A percentile compares a stretch with the other conserved stretches of the same genome.
Conservation (phyloP, 2,888 invertebrate species). For the Eupithecia subumbrata region DNA sequence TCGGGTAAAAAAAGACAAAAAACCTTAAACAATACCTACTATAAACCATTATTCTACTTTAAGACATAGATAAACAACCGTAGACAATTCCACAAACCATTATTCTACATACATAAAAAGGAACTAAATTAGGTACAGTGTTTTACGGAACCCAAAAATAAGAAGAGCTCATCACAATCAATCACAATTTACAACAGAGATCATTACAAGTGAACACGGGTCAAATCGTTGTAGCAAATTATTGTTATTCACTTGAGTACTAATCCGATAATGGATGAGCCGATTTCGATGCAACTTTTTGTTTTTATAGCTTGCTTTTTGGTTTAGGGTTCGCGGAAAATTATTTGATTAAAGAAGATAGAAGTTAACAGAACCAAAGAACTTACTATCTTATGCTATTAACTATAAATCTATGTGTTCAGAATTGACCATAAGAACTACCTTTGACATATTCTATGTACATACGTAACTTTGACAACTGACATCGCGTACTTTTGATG, state of each 20-base stretch:
- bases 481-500: too few relatives aligned
- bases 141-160: background rate
- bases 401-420: too few relatives aligned
- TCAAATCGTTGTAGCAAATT: slow-evolving; percentile 52
- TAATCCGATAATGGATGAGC: slow-evolving; percentile 68
- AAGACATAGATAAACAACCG: background rate
- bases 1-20: background rate
- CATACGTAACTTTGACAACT: too few relatives aligned
- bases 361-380: too few relatives aligned
- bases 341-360: background rate
- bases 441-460: too few relatives aligned
- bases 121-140: background rate
- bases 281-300: slow-evolving; percentile 26
- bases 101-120: too few relatives aligned
- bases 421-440: too few relatives aligned
- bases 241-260: slow-evolving; percentile 61
- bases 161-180: slow-evolving; percentile 21
- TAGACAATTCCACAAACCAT: too few relatives aligned
- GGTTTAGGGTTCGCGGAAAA: slow-evolving; percentile 12
- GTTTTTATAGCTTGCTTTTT: slow-evolving; percentile 16
- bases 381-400: too few relatives aligned
- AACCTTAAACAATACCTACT: background rate
- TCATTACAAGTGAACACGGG: slow-evolving; percentile 18
- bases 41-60: background rate
- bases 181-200: slow-evolving; percentile 32